These are phyloP conservation scores for Lasiurus borealis DNA, from an alignment of 2,113 vertebrate species.

Conservation along the genomic window DNA sequence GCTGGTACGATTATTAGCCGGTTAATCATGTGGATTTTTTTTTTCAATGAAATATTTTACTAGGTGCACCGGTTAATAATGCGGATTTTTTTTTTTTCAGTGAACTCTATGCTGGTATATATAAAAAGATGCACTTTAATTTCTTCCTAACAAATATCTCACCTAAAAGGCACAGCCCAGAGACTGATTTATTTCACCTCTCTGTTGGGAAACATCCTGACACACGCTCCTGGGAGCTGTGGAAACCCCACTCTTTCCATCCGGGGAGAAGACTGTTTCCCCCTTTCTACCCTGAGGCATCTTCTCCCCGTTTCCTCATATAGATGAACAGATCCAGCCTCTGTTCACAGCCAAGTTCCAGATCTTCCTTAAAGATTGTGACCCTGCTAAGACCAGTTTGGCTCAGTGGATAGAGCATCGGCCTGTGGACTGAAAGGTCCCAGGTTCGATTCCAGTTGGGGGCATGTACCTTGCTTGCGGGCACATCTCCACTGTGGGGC, in stretches of 20 bases:
- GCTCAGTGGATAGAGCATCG: no score
- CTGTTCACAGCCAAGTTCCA: not conserved
- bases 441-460: no score
- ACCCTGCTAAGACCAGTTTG: not conserved
- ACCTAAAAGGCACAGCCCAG: not conserved
- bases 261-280: not conserved
- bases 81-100: no score
- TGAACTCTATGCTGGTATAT: no score
- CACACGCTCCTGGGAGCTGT: not conserved
- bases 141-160: not conserved
- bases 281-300: not conserved
- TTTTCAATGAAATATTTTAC: no score
- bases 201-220: not conserved
- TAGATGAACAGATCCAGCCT: not conserved
- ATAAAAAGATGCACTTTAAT: not conserved
- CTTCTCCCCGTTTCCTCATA: not conserved
- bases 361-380: not conserved
- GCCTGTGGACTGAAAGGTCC: no score
- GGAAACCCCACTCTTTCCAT: not conserved
- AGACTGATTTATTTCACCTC: not conserved
- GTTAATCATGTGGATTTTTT: no score
- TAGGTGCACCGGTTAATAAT: no score
- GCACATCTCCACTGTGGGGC: no score
- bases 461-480: no score
- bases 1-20: no score